These are phyloP conservation scores for Rhingia campestris DNA, from an alignment of 2,888 invertebrate genomes.

Conservation along the genomic window DNA sequence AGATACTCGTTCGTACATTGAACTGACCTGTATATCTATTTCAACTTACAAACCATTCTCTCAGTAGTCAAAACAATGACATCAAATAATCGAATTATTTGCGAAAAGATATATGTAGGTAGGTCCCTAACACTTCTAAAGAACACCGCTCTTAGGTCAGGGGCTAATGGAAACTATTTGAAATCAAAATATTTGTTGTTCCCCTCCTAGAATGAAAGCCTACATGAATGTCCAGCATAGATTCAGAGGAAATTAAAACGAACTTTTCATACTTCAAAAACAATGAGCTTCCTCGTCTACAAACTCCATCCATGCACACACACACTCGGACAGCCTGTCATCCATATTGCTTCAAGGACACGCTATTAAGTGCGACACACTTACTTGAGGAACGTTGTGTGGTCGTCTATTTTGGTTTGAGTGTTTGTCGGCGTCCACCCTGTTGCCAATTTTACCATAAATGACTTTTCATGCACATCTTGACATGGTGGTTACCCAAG, in stretches of 20 bases:
- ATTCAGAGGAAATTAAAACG: conserved; percentile 23
- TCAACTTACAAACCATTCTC: no score
- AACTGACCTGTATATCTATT: no score
- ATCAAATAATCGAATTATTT: conserved; percentile 17
- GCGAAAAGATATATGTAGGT: no score
- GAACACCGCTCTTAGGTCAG: no score
- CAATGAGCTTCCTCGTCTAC: neutral
- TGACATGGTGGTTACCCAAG: conserved; percentile 36
- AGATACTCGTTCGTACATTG: no score
- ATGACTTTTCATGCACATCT: conserved; percentile 27
- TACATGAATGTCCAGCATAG: neutral
- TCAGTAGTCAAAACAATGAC: conserved; percentile 1
- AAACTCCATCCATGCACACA: neutral
- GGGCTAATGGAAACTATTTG: conserved; percentile 42
- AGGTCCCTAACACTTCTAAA: no score
- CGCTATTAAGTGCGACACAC: neutral
- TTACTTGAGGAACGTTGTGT: neutral
- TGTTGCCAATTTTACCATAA: conserved; percentile 46
- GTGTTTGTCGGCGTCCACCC: conserved; percentile 21
- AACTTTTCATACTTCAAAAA: conserved; percentile 1
- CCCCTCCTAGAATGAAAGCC: neutral
- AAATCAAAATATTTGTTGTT: neutral
- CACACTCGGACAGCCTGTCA: neutral
- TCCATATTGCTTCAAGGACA: conserved; percentile 38
- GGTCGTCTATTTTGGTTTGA: neutral